phyloP scores from a whole-genome alignment of 2,888 invertebrate genomes.

The Neoscelio sp. region DNA sequence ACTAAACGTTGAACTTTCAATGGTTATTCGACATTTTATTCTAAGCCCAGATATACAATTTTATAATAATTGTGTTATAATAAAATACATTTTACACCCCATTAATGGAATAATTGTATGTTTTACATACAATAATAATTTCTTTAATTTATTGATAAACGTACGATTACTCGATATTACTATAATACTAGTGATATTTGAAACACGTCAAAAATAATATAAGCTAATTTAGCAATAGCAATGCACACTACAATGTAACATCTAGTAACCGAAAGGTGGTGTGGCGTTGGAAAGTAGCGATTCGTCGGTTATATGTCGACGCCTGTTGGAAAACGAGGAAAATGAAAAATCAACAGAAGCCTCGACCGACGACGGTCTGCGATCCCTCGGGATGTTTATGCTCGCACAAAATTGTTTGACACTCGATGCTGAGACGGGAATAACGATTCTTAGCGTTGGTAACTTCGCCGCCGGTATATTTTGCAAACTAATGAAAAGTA shows the following conservation, averaged over 20 bases:
- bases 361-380: constrained; percentile 27
- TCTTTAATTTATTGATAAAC: no score
- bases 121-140: no score
- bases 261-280: constrained; percentile 9
- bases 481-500: constrained; percentile 24
- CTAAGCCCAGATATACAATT: no score
- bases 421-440: constrained; percentile 60
- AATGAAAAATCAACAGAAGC: constrained; percentile 71
- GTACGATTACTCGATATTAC: no score
- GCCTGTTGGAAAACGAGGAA: constrained; percentile 50
- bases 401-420: constrained; percentile 68
- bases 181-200: no score
- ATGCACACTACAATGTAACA: background rate
- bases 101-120: no score
- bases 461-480: constrained; percentile 31
- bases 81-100: no score
- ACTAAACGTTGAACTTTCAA: no score
- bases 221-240: no score
- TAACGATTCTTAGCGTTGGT: constrained; percentile 43
- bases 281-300: constrained; percentile 61
- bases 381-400: constrained; percentile 69
- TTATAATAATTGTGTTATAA: no score
- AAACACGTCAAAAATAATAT: no score
- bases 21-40: no score
- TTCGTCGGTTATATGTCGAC: constrained; percentile 47